These are phyloP conservation scores for Stegostoma tigrinum DNA, from an alignment of 2,113 vertebrate species.

Conservation along the genomic window DNA sequence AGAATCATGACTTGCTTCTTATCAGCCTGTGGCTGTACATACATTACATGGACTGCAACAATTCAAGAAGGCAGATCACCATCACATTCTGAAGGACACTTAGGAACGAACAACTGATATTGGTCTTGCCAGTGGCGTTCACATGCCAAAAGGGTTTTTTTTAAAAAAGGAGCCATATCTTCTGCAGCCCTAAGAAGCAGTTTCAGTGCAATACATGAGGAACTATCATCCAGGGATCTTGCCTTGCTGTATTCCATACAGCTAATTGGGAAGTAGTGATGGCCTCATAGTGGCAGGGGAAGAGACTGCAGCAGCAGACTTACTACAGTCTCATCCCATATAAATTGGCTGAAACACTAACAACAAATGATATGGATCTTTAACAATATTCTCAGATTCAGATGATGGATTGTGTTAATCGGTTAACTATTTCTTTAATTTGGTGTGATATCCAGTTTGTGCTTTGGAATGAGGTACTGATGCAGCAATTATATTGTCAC, in stretches of 20 bases:
- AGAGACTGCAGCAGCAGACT: neutral
- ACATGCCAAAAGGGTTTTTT: neutral
- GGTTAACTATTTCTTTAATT: constrained; percentile 18
- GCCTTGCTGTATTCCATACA: neutral
- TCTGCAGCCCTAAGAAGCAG: neutral
- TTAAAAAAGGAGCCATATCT: neutral
- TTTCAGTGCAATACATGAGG: neutral
- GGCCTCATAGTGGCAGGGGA: neutral
- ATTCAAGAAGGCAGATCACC: neutral
- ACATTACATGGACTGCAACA: neutral
- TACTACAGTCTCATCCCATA: neutral
- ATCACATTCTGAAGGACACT: neutral
- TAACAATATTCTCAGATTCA: neutral
- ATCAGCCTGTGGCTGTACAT: neutral
- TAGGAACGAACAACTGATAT: neutral
- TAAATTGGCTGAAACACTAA: neutral
- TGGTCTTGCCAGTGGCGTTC: neutral
- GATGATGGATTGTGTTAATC: neutral
- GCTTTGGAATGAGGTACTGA: neutral
- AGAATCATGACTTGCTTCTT: neutral
- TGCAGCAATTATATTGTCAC: neutral
- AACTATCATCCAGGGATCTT: neutral
- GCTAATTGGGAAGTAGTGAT: neutral
- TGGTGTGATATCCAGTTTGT: neutral
- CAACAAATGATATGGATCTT: neutral